Conservation (phyloP, 2,797 vertebrate genomes). For the Myotis pilosus region DNA sequence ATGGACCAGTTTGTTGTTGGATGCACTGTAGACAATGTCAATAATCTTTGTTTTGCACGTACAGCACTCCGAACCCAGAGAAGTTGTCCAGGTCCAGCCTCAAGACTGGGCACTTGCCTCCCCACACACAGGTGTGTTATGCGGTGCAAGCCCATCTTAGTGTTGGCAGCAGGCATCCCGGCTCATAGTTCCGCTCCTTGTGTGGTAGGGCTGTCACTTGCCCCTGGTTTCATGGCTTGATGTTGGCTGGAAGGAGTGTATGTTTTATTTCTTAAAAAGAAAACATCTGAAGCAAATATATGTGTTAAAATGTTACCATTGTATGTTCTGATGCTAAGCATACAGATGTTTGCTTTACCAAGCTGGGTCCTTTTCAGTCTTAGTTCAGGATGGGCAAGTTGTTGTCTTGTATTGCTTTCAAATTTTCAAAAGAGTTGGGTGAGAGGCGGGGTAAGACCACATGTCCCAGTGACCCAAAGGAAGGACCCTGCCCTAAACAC, state of each 20-base stretch:
- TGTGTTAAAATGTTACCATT: neutral
- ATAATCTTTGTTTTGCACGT: neutral
- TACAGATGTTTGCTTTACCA: neutral
- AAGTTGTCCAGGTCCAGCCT: neutral
- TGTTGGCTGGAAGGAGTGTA: neutral
- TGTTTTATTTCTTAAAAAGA: conserved; percentile 22
- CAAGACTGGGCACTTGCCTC: neutral
- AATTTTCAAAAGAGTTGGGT: neutral
- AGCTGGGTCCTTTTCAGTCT: neutral
- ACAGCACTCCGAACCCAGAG: neutral
- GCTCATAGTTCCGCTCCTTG: neutral
- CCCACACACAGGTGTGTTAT: neutral
- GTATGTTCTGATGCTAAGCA: neutral
- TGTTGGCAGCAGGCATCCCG: neutral
- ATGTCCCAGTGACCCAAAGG: neutral
- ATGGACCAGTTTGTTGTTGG: neutral
- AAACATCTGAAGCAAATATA: neutral
- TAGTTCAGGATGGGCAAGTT: neutral
- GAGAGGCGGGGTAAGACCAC: neutral
- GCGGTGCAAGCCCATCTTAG: neutral
- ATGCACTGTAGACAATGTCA: neutral
- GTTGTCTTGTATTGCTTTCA: neutral
- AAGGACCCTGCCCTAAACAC: fast-evolving
- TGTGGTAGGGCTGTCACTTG: neutral
- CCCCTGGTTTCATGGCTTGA: neutral